Evolutionary conservation across 2,797 vertebrate genomes (phyloP).

Genomic region (Propithecus perrieri): DNA sequence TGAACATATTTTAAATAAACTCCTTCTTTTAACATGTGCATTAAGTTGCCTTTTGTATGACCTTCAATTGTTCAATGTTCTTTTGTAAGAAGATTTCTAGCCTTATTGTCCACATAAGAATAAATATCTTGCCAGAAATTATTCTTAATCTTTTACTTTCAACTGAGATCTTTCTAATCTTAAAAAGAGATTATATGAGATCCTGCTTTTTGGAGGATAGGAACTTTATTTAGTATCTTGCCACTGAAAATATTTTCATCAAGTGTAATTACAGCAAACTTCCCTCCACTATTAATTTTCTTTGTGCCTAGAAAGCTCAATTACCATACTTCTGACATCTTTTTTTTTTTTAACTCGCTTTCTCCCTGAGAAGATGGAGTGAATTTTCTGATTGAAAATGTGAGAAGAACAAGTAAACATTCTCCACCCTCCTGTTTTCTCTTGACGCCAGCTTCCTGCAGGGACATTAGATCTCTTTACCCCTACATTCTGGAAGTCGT

Average conservation of each 20-base stretch:
- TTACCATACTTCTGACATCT: not conserved
- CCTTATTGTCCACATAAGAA: not conserved
- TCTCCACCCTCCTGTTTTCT: not conserved
- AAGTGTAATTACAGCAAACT: not conserved
- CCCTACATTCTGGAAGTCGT: not conserved
- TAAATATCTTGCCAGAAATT: conserved; percentile 11
- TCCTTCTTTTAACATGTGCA: not conserved
- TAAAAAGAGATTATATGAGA: not conserved
- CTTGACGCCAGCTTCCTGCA: not conserved
- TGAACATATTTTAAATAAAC: not conserved
- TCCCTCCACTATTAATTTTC: not conserved
- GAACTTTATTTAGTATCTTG: not conserved
- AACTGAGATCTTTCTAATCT: not conserved
- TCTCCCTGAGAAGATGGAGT: not conserved
- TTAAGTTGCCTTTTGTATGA: not conserved
- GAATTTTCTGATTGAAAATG: not conserved
- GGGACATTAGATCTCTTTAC: not conserved
- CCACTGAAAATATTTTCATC: not conserved
- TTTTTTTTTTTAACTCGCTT: not conserved
- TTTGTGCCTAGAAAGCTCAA: not conserved
- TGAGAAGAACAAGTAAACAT: not conserved
- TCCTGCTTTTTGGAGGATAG: not conserved
- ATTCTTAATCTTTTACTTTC: not conserved
- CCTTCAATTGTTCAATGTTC: not conserved
- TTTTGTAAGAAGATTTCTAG: not conserved